Evolutionary conservation across 2,113 vertebrate genomes (phyloP).

Genomic region (Cyrtonyx montezumae): DNA sequence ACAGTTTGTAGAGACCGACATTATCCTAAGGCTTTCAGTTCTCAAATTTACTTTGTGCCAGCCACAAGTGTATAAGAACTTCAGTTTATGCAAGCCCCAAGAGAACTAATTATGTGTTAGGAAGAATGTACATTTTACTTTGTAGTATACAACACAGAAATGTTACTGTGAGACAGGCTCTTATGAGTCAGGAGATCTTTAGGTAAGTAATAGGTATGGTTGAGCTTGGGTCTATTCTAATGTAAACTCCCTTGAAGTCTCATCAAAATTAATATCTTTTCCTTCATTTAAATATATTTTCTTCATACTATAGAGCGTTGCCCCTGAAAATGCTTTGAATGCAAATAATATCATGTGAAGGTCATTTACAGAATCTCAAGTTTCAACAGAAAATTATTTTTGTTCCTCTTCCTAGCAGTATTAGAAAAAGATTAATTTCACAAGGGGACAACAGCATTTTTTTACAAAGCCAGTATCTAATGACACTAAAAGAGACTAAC

Average conservation of each 20-base stretch:
- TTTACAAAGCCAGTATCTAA: neutral
- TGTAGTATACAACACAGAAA: slow-evolving; percentile 21
- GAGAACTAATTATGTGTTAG: slow-evolving; percentile 66
- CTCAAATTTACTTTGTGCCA: slow-evolving; percentile 49
- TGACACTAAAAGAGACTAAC: neutral
- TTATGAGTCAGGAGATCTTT: slow-evolving; percentile 30
- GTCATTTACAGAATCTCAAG: neutral
- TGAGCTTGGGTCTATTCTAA: slow-evolving; percentile 13
- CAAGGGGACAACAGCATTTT: neutral
- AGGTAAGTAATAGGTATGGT: neutral
- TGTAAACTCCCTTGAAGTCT: slow-evolving; percentile 18
- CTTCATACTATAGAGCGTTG: neutral
- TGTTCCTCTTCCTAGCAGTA: neutral
- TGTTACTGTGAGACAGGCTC: slow-evolving; percentile 18
- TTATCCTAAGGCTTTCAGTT: slow-evolving; percentile 37
- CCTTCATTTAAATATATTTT: neutral
- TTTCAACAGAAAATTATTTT: neutral
- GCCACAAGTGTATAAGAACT: slow-evolving; percentile 37
- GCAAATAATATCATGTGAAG: neutral
- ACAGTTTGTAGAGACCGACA: slow-evolving; percentile 43
- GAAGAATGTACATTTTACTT: slow-evolving; percentile 33
- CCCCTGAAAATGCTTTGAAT: neutral
- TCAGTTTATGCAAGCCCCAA: slow-evolving; percentile 35
- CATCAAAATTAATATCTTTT: neutral
- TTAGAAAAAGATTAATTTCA: neutral